A percentile compares a stretch with the other conserved stretches of the same genome.
Evolutionary conservation across 2,888 invertebrate species (phyloP).

Genomic region (Clanis bilineata): DNA sequence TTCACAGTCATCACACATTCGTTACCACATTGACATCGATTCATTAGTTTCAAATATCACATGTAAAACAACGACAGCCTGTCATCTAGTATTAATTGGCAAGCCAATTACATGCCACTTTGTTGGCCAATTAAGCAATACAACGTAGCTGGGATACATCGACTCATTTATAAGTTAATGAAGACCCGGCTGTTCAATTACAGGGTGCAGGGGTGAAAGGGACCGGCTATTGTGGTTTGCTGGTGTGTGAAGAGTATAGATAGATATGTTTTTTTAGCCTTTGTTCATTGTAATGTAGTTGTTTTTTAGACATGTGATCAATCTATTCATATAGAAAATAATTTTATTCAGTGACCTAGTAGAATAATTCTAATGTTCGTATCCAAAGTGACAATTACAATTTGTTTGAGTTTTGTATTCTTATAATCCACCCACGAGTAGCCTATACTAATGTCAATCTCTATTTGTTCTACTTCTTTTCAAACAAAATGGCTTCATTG

Average conservation of each 20-base stretch:
- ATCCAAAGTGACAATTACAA: too few relatives aligned
- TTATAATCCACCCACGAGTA: too few relatives aligned
- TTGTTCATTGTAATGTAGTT: background rate
- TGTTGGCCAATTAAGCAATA: slow-evolving; percentile 12
- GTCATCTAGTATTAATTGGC: slow-evolving; percentile 5
- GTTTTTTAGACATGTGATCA: too few relatives aligned
- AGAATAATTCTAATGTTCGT: too few relatives aligned
- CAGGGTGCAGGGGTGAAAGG: slow-evolving; percentile 29
- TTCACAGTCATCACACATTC: too few relatives aligned
- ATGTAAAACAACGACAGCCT: background rate
- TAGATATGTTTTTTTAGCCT: background rate
- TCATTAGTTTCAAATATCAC: background rate
- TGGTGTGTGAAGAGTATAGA: background rate
- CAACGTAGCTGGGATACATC: background rate
- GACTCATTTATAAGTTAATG: slow-evolving; percentile 15
- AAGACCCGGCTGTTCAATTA: slow-evolving; percentile 11
- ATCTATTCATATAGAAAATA: too few relatives aligned
- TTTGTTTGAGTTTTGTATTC: too few relatives aligned
- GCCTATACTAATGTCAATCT: too few relatives aligned
- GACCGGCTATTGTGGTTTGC: background rate
- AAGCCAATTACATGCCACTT: slow-evolving; percentile 17
- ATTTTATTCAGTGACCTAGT: too few relatives aligned
- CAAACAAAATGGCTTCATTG: too few relatives aligned
- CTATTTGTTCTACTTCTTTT: too few relatives aligned
- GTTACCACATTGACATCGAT: too few relatives aligned